Evolutionary conservation across 2,113 vertebrate genomes (phyloP), one percentile per base, ranked within the genome.

Genomic region (Sturnus vulgaris): DNA sequence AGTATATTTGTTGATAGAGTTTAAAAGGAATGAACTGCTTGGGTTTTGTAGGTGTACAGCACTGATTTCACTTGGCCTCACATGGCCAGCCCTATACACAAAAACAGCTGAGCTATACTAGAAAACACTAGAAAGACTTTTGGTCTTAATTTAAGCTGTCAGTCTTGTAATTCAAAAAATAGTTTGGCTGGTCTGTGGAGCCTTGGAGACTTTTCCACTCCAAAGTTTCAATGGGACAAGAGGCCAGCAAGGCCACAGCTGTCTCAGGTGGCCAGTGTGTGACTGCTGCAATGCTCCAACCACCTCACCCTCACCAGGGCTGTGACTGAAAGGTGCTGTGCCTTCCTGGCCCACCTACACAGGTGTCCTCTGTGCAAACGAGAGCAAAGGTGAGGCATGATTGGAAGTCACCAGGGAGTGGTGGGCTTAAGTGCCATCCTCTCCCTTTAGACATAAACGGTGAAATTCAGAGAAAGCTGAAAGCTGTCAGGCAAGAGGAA

Each of bases 131-230:
- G 55, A 88, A 83, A 83, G 3, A 10, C 55, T 76, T 61, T 82
- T 46, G 37, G n/a, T 89, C 61, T 85, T 72, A 65, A 78, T 88
- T 91, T 90, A 87, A 87, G 19, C 57, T 85, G 65, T 46, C 73
- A 60, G 37, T 15, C 28, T 84, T 91, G 55, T 55, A 79, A 59
- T 82, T 91, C 49, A 61, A 68, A 84, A 57, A 39, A 24, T 16
- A 80, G 22, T 69, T 53, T 78, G 23, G 1, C 15, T 60, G 16
- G 46, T 37, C 61, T 84, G 46, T 80, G 30, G 33, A 82, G 57
- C 18, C 14, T 77, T 64, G 23, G n/a, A 57, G 31, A 40, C 15
- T 31, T 95, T 95, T 70, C 33, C 27, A 28, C 24, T 82, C 18
- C 10, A 20, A 46, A 42, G 7, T 87, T 76, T 65, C 70, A 33